These are phyloP conservation scores for Papilio xuthus DNA, from an alignment of 1,140 invertebrate genomes.

Conservation along the genomic window DNA sequence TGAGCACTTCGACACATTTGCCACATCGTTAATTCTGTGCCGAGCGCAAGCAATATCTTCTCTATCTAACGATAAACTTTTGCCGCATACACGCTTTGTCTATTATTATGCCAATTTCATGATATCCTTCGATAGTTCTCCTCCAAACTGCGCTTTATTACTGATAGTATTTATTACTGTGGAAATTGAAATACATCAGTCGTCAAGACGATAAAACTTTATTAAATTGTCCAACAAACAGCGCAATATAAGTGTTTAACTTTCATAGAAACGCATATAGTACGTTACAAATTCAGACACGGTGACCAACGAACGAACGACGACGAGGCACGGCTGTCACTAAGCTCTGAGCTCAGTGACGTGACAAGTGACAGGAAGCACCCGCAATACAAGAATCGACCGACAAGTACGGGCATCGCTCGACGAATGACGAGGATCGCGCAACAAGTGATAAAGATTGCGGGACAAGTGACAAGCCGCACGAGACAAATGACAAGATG, in stretches of 20 bases:
- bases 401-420: neutral
- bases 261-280: neutral
- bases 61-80: conserved; percentile 8
- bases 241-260: neutral
- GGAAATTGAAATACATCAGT: neutral
- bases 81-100: neutral
- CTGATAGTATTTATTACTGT: neutral
- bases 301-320: neutral
- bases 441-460: neutral
- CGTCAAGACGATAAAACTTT: too few relatives aligned
- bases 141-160: neutral
- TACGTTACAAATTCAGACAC: neutral
- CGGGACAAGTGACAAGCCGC: neutral
- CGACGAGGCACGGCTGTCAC: neutral
- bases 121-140: neutral
- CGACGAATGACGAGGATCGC: neutral
- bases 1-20: conserved; percentile 20
- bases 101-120: conserved; percentile 7
- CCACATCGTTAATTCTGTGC: conserved; percentile 16
- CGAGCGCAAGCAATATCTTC: neutral
- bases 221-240: too few relatives aligned
- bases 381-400: neutral
- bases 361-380: neutral
- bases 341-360: neutral
- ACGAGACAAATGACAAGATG: neutral